These are phyloP conservation scores for Oscheius myriophilus DNA, from an alignment of 2,888 invertebrate species.

Conservation along the genomic window DNA sequence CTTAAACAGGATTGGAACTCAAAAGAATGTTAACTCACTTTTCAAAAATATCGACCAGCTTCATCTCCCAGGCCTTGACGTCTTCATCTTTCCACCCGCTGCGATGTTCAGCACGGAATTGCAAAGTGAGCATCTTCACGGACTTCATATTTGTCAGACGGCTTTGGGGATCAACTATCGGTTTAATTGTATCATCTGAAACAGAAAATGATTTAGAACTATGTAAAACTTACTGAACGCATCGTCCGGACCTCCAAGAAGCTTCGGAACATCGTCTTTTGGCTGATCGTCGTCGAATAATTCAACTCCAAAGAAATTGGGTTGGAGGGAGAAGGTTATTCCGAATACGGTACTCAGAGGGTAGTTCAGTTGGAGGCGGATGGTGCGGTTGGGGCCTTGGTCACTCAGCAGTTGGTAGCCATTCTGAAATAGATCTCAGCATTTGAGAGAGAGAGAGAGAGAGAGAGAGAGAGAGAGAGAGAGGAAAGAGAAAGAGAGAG, in stretches of 20 bases:
- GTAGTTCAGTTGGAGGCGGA: conserved; percentile 59
- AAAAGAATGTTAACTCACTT: conserved; percentile 31
- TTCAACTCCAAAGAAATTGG: conserved; percentile 66
- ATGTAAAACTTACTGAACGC: conserved; percentile 8
- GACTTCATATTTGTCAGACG: conserved; percentile 58
- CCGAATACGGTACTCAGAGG: conserved; percentile 64
- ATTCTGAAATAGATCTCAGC: too few species aligned
- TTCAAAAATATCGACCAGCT: conserved; percentile 61
- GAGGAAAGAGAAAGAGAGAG: too few species aligned
- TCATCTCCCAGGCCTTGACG: conserved; percentile 62
- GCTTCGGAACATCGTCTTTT: conserved; percentile 38
- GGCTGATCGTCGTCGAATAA: conserved; percentile 32
- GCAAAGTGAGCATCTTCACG: conserved; percentile 58
- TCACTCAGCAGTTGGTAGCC: conserved; percentile 60
- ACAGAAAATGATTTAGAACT: neutral
- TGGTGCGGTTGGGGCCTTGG: conserved; percentile 32
- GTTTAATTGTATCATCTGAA: conserved; percentile 5
- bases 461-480: too few species aligned
- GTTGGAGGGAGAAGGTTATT: conserved; percentile 50
- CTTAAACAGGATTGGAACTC: neutral
- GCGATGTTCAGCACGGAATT: conserved; percentile 60
- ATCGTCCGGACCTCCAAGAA: conserved; percentile 37
- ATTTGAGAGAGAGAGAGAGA: too few species aligned
- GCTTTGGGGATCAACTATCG: conserved; percentile 9
- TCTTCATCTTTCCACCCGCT: conserved; percentile 61